These are phyloP conservation scores for Heptranchias perlo DNA, from an alignment of 2,113 vertebrate species.

Conservation along the genomic window DNA sequence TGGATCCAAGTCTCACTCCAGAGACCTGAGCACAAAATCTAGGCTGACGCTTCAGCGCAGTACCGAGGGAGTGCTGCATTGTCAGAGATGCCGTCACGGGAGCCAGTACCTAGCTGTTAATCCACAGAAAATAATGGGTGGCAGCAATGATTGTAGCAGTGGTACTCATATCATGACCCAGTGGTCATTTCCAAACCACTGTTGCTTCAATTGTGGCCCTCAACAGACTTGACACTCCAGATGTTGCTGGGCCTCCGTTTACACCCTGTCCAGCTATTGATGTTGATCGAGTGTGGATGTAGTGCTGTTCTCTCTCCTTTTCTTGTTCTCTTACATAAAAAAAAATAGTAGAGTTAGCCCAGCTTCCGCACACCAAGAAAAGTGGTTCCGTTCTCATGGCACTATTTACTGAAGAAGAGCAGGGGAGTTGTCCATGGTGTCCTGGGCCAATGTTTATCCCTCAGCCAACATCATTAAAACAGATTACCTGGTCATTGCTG, in stretches of 20 bases:
- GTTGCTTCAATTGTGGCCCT: too few relatives aligned
- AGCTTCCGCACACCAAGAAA: background rate
- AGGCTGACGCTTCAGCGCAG: background rate
- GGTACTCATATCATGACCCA: background rate
- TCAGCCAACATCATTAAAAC: background rate
- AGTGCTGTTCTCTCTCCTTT: background rate
- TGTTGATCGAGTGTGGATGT: background rate
- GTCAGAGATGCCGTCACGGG: background rate
- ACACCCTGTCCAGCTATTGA: background rate
- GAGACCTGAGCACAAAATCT: background rate
- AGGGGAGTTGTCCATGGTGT: background rate
- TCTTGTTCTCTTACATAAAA: background rate
- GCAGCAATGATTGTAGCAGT: background rate
- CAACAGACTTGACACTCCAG: background rate
- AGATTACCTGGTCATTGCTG: background rate
- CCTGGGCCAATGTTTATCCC: background rate
- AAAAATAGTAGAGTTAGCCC: background rate
- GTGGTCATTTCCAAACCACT: background rate
- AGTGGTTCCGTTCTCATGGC: background rate
- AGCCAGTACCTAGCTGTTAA: background rate
- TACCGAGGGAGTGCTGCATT: background rate
- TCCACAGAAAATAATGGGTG: background rate
- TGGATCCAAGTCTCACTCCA: background rate
- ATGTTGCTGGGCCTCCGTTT: background rate
- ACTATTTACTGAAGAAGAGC: background rate